phyloP scores from a whole-genome alignment of 2,888 invertebrate species.

The Vandiemenella viatica region DNA sequence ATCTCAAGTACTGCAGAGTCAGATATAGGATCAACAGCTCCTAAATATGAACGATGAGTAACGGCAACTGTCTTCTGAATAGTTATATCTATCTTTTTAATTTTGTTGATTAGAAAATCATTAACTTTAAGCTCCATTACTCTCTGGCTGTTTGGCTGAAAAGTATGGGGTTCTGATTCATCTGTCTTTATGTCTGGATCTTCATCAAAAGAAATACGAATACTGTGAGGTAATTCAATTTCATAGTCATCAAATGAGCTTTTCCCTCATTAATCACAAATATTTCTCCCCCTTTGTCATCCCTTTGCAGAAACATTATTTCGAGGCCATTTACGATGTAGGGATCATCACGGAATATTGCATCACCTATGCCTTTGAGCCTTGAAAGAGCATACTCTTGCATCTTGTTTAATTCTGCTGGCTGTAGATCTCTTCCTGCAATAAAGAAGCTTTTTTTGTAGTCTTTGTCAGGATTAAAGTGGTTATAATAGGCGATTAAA shows the following conservation, averaged over 20 bases:
- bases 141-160: neutral
- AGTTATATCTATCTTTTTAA: conserved; percentile 1
- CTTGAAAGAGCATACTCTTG: neutral
- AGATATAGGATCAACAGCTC: neutral
- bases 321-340: too few species aligned
- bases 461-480: neutral
- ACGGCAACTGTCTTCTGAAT: neutral
- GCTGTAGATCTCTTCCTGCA: neutral
- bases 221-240: neutral
- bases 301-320: conserved; percentile 1
- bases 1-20: neutral
- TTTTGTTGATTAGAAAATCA: conserved; percentile 2
- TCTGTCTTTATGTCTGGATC: neutral
- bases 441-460: neutral
- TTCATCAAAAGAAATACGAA: conserved; percentile 1
- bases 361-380: neutral
- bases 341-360: neutral
- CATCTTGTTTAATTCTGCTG: neutral
- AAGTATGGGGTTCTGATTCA: conserved; percentile 2
- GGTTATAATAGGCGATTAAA: neutral
- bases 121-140: conserved; percentile 1
- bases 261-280: conserved; percentile 2
- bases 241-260: neutral
- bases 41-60: neutral
- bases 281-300: neutral